A percentile compares a stretch with the other conserved stretches of the same genome.
Evolutionary conservation across 2,113 vertebrate genomes (phyloP).

Genomic region (Ardeotis arabs): DNA sequence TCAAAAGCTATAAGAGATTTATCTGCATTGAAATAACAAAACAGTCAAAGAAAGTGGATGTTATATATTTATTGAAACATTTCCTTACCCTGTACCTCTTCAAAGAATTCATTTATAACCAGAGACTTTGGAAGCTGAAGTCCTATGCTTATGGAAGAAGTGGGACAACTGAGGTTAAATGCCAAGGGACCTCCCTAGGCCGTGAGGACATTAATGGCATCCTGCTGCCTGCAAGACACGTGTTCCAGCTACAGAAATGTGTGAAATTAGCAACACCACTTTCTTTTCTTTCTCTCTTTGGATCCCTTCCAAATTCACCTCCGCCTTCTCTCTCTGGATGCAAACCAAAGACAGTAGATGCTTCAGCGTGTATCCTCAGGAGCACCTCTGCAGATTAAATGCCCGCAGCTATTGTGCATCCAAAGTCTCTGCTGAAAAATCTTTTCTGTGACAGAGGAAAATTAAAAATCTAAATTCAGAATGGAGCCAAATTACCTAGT

Average conservation of each 20-base stretch:
- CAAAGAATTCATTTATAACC: slow-evolving; percentile 42
- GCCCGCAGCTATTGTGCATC: slow-evolving; percentile 49
- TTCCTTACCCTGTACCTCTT: background rate
- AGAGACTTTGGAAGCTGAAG: slow-evolving; percentile 1
- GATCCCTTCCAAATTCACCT: slow-evolving; percentile 30
- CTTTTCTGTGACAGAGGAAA: slow-evolving; percentile 58
- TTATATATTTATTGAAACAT: background rate
- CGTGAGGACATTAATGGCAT: background rate
- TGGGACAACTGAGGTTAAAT: background rate
- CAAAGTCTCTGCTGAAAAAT: slow-evolving; percentile 53
- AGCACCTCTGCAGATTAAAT: slow-evolving; percentile 71
- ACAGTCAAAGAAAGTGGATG: background rate
- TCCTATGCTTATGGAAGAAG: slow-evolving; percentile 39
- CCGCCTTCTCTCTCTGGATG: slow-evolving; percentile 53
- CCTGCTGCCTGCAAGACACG: slow-evolving; percentile 41
- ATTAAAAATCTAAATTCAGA: slow-evolving; percentile 70
- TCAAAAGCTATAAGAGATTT: slow-evolving; percentile 8
- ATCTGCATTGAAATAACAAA: slow-evolving; percentile 52
- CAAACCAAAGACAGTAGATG: slow-evolving; percentile 44
- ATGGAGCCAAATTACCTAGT: slow-evolving; percentile 44
- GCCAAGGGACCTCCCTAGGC: background rate
- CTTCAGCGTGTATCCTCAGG: slow-evolving; percentile 45
- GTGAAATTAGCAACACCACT: slow-evolving; percentile 65
- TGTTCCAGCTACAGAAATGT: slow-evolving; percentile 45
- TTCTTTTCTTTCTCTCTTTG: slow-evolving; percentile 40